Conservation (phyloP, 2,797 vertebrate genomes). For the Xerus rutilus region DNA sequence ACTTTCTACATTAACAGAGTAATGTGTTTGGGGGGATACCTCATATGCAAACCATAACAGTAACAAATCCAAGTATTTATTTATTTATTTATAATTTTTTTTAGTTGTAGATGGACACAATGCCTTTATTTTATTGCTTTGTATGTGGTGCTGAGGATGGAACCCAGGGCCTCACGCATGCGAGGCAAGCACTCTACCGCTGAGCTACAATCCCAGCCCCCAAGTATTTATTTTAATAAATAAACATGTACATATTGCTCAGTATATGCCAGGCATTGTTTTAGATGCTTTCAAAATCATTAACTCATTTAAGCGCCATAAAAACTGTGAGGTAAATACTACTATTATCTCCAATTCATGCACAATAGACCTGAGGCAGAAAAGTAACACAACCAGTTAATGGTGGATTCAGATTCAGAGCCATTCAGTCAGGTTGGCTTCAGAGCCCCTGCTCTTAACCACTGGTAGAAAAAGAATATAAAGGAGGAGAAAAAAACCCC, state of each 20-base stretch:
- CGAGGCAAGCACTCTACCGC: no score
- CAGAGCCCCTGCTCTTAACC: background rate
- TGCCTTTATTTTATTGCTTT: no score
- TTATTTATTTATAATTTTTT: no score
- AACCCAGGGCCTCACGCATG: no score
- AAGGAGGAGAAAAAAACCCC: no score
- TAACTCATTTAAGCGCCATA: background rate
- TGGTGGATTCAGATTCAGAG: background rate
- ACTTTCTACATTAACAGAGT: no score
- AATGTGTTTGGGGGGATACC: no score
- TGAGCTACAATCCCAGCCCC: no score
- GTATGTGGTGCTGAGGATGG: no score
- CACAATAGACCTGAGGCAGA: background rate
- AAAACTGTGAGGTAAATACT: background rate
- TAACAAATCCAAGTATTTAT: background rate
- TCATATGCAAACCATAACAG: no score
- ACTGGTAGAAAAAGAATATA: background rate
- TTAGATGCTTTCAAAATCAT: background rate
- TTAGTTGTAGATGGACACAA: no score
- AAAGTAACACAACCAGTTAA: background rate
- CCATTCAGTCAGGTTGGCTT: background rate
- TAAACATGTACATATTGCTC: background rate
- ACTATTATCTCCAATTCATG: background rate
- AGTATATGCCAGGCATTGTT: background rate
- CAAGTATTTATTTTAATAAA: constrained; percentile 25